Conservation (phyloP, 2,888 invertebrate genomes). For the Parnassius smintheus region DNA sequence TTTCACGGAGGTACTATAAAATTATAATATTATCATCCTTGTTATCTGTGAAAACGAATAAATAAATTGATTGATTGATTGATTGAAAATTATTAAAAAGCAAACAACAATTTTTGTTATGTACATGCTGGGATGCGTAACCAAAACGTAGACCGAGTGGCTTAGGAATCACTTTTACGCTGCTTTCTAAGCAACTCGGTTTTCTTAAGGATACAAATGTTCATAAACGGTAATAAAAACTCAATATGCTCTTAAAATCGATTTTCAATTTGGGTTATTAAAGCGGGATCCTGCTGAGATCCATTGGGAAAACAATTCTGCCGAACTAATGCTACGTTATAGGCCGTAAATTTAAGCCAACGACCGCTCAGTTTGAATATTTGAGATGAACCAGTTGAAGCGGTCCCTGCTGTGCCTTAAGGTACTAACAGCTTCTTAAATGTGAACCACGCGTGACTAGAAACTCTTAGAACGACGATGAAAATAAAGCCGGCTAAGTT, state of each 20-base stretch:
- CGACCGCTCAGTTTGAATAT: slow-evolving; percentile 29
- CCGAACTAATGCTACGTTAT: slow-evolving; percentile 35
- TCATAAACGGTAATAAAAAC: too few relatives aligned
- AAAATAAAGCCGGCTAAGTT: slow-evolving; percentile 31
- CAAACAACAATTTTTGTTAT: too few relatives aligned
- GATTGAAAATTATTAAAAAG: too few relatives aligned
- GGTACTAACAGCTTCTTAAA: slow-evolving; percentile 31
- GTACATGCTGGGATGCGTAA: too few relatives aligned
- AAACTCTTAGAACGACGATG: slow-evolving; percentile 40
- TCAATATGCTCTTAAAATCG: slow-evolving; percentile 4
- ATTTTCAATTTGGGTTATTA: slow-evolving; percentile 26
- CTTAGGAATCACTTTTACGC: too few relatives aligned
- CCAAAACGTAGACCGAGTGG: too few relatives aligned
- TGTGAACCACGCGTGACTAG: slow-evolving; percentile 45
- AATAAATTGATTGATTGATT: too few relatives aligned
- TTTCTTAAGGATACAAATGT: too few relatives aligned
- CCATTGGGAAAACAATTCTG: slow-evolving; percentile 39
- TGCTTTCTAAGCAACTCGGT: too few relatives aligned
- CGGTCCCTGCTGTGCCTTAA: slow-evolving; percentile 37
- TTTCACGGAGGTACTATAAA: too few relatives aligned
- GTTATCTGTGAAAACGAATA: too few relatives aligned
- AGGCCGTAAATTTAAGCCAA: slow-evolving; percentile 35
- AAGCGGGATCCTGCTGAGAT: slow-evolving; percentile 33
- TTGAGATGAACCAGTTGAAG: slow-evolving; percentile 21
- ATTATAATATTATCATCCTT: too few relatives aligned